Conservation (phyloP, 2,888 invertebrate genomes). For the Coleophora deauratella region DNA sequence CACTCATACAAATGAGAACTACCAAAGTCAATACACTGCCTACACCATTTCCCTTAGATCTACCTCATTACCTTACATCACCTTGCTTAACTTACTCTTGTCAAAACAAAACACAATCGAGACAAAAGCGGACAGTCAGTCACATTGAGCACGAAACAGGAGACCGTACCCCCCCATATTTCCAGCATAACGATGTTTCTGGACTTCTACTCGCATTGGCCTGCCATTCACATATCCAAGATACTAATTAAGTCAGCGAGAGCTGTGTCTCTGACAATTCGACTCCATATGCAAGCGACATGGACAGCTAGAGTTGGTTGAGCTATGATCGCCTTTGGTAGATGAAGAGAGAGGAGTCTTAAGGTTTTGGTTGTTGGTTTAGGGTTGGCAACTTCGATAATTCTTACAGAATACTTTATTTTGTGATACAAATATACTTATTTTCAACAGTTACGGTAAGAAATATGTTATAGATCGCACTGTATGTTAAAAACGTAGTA, state of each 20-base stretch:
- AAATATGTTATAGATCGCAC: too few relatives aligned
- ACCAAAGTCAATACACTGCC: too few relatives aligned
- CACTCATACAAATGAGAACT: too few relatives aligned
- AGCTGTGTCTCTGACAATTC: slow-evolving; percentile 72
- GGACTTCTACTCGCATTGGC: slow-evolving; percentile 63
- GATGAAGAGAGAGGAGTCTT: background rate
- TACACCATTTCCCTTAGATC: too few relatives aligned
- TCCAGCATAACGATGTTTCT: slow-evolving; percentile 66
- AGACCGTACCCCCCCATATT: slow-evolving; percentile 47
- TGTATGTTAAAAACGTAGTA: too few relatives aligned
- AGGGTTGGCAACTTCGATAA: background rate
- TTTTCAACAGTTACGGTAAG: too few relatives aligned
- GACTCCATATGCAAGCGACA: slow-evolving; percentile 62
- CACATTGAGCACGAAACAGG: slow-evolving; percentile 10
- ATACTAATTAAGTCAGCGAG: slow-evolving; percentile 71
- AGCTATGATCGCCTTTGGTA: slow-evolving; percentile 19
- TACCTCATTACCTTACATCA: too few relatives aligned
- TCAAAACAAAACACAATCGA: too few relatives aligned
- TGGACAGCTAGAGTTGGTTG: slow-evolving; percentile 34
- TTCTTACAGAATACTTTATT: too few relatives aligned
- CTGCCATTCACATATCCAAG: slow-evolving; percentile 73
- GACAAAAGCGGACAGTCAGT: too few relatives aligned
- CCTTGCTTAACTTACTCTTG: too few relatives aligned
- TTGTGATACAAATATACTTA: too few relatives aligned
- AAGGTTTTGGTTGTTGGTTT: background rate